phyloP scores from a whole-genome alignment of 2,888 invertebrate species.

The Lucinisca nassula region DNA sequence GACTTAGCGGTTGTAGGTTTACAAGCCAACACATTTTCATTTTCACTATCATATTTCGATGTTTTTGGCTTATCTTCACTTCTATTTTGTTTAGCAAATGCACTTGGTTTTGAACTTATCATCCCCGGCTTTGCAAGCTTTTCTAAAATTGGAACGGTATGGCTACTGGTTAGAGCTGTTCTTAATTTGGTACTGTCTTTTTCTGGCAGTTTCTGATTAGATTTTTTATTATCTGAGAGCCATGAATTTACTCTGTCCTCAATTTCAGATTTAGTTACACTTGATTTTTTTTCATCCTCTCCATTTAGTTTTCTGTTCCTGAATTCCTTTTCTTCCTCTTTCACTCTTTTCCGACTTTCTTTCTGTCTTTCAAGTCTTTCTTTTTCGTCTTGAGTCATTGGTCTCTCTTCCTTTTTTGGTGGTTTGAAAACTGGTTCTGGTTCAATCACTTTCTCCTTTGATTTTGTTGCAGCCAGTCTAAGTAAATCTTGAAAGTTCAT shows the following conservation, averaged over 20 bases:
- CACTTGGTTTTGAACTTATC: neutral
- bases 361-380: conserved; percentile 71
- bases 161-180: conserved; percentile 44
- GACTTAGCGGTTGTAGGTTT: conserved; percentile 66
- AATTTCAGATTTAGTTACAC: neutral
- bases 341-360: conserved; percentile 48
- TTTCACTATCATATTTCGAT: conserved; percentile 64
- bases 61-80: conserved; percentile 12
- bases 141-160: neutral
- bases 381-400: conserved; percentile 80
- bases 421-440: conserved; percentile 27
- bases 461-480: conserved; percentile 78
- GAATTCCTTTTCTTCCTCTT: conserved; percentile 21
- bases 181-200: conserved; percentile 54
- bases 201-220: conserved; percentile 12
- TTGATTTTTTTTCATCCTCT: neutral
- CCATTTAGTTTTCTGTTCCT: neutral
- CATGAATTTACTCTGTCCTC: neutral
- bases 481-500: conserved; percentile 79
- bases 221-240: neutral
- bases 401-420: conserved; percentile 69
- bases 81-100: neutral
- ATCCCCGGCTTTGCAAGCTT: neutral
- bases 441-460: conserved; percentile 68
- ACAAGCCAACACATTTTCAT: conserved; percentile 76